Evolutionary conservation across 1,140 invertebrate species (phyloP), one percentile per base, ranked within the genome.

Genomic region (Drosophila lacteicornis): DNA sequence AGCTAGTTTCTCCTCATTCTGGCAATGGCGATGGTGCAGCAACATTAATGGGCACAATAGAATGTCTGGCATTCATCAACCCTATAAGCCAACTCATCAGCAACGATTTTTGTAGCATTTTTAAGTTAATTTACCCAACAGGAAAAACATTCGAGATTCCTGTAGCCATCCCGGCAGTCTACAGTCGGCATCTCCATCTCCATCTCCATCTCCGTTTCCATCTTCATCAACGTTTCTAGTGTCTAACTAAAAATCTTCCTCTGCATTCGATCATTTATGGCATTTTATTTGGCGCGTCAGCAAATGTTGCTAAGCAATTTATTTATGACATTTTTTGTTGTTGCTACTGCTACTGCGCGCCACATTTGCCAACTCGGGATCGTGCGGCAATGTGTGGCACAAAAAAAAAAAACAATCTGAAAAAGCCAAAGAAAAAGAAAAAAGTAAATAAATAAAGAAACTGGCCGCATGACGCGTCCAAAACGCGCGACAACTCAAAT

Each of bases 251-350:
- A 91, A 88, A 88, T 91, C 82, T 81, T 71, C 53, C 82, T 62
- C 70, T 73, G 80, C 80, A 82, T 82, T 82, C 81, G 83, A 87
- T 87, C 91, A 79, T 92, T 91, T 92, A 92, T 92, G 86, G 91
- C 76, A 85, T 91, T 92, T 92, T 92, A 92, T 92, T 92, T 92
- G 91, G 91, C 91, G 87, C 86, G 91, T 87, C 86, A 92, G 81
- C 87, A 92, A 92, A 92, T 92, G 91, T 92, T 91, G 86, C 78
- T 73, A 85, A 88, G 82, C 82, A 85, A 92, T 92, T 92, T 92
- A 92, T 92, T 92, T 92, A 92, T 92, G 91, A 92, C 86, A 91
- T 92, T 91, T 91, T 88, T 91, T 85, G 73, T 70, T 78, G 69
- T 15, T 80, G 59, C 49, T 30, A 50, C 49, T 62, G 77, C 75